Percentiles rank a stretch among this genome's conserved stretches.
These are phyloP conservation scores for Doryteuthis pealeii DNA, from an alignment of 1,140 invertebrate species.

Conservation along the genomic window DNA sequence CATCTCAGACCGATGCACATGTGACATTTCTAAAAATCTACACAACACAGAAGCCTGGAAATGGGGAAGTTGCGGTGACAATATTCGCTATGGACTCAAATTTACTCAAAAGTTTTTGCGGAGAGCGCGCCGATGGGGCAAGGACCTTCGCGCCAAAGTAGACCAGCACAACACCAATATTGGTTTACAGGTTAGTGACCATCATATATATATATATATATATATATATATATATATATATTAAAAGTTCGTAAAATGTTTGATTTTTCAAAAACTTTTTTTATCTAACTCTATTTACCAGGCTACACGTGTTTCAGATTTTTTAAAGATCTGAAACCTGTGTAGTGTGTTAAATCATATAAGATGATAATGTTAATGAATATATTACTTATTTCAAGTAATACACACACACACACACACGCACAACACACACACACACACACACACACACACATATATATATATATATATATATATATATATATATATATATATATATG, in stretches of 20 bases:
- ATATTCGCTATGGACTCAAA: slow-evolving; percentile 67
- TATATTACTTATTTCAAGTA: too few species aligned
- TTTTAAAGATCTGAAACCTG: too few species aligned
- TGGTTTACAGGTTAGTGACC: slow-evolving; percentile 64
- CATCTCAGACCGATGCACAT: slow-evolving; percentile 69
- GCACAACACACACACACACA: neutral
- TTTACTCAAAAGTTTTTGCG: slow-evolving; percentile 68
- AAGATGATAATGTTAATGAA: too few species aligned
- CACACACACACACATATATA: neutral
- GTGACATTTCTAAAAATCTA: slow-evolving; percentile 62
- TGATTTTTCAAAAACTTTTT: too few species aligned
- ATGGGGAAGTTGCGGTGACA: slow-evolving; percentile 73
- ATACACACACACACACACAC: neutral
- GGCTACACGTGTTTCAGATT: too few species aligned
- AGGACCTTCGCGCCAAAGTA: slow-evolving; percentile 61
- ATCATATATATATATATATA: neutral
- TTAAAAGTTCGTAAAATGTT: neutral
- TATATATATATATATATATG: neutral
- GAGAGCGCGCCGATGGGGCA: slow-evolving; percentile 41
- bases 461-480: neutral
- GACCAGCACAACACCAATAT: slow-evolving; percentile 71
- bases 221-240: neutral
- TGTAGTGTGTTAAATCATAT: too few species aligned
- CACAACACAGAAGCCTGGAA: slow-evolving; percentile 62
- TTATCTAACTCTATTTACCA: too few species aligned